phyloP scores from a whole-genome alignment of 1,140 invertebrate species.

The Lysiphlebus fabarum region DNA sequence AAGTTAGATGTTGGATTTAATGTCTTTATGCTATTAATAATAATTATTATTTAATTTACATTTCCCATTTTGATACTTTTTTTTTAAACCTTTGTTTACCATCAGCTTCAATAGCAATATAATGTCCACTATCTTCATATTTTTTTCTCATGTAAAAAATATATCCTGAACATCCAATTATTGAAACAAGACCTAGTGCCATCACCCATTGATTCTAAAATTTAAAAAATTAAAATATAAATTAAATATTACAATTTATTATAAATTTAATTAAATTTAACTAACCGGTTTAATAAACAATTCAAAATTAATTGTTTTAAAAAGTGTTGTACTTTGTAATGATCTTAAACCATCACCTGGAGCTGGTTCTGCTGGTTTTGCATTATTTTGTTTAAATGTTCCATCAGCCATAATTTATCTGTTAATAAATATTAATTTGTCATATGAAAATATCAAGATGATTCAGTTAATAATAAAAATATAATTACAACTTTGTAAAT shows the following conservation, averaged over 20 bases:
- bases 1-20: no score
- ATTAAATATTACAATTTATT: not conserved
- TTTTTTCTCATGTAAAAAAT: slow-evolving; percentile 76
- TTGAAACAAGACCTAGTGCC: slow-evolving; percentile 67
- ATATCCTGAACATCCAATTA: slow-evolving; percentile 65
- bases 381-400: not conserved
- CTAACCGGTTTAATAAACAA: slow-evolving; percentile 77
- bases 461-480: no score
- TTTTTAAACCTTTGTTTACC: slow-evolving; percentile 70
- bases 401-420: not conserved
- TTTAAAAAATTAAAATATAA: slow-evolving; percentile 19
- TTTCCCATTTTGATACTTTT: slow-evolving; percentile 76
- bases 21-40: no score
- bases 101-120: slow-evolving; percentile 70
- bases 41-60: slow-evolving; percentile 15
- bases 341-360: slow-evolving; percentile 78
- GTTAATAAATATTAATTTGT: not conserved
- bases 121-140: slow-evolving; percentile 74
- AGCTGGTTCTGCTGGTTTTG: slow-evolving; percentile 32
- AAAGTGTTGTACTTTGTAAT: slow-evolving; percentile 66
- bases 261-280: slow-evolving; percentile 18
- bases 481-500: no score
- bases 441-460: no score
- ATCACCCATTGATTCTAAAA: slow-evolving; percentile 80
- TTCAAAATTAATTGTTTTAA: slow-evolving; percentile 78